Evolutionary conservation across 2,113 vertebrate species (phyloP).

Genomic region (Pygoscelis adeliae): DNA sequence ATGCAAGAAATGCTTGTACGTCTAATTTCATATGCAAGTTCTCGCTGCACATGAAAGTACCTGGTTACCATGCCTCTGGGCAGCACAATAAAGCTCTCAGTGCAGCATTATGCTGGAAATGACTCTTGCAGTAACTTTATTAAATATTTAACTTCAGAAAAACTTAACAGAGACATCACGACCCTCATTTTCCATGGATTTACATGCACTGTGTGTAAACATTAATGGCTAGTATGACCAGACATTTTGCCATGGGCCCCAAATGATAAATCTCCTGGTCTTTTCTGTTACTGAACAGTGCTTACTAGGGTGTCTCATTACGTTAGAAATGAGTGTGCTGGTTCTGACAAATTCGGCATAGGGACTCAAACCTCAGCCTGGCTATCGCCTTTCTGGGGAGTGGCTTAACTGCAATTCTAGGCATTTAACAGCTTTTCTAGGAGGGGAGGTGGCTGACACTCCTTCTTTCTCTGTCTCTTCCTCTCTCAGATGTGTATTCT

Average conservation of each 20-base stretch:
- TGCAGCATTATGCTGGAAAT: not conserved
- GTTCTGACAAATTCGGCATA: not conserved
- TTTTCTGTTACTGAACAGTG: rapidly evolving
- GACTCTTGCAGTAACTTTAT: not conserved
- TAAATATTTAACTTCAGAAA: not conserved
- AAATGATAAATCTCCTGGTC: not conserved
- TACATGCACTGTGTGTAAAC: not conserved
- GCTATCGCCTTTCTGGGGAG: rapidly evolving
- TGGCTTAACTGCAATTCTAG: not conserved
- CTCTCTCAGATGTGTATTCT: not conserved
- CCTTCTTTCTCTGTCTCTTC: not conserved
- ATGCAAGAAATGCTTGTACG: not conserved
- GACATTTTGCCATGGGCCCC: not conserved
- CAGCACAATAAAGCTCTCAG: not conserved
- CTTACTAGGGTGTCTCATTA: not conserved
- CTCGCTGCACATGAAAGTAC: not conserved
- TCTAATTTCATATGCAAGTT: not conserved
- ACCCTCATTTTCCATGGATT: not conserved
- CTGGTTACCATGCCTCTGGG: conserved; percentile 1
- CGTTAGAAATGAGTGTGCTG: not conserved
- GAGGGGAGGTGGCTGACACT: not conserved
- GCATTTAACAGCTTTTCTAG: not conserved
- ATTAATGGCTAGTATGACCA: not conserved
- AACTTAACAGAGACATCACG: not conserved
- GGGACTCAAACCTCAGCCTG: not conserved